Conservation (phyloP, 1,140 invertebrate species). For the Drosophila burlai region DNA sequence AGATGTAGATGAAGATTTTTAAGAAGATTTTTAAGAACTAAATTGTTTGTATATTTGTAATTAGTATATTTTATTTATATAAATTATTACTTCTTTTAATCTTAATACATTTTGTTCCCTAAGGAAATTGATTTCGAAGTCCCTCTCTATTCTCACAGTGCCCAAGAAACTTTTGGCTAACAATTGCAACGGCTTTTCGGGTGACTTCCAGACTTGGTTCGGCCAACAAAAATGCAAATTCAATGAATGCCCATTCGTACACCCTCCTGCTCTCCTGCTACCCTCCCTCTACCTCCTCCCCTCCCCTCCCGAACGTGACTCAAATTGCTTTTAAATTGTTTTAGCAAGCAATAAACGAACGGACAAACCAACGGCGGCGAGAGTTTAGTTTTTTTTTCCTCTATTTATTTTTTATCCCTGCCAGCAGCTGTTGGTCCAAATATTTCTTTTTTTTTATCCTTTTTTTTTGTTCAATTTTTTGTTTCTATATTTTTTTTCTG, state of each 20-base stretch:
- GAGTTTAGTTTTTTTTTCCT: conserved; percentile 36
- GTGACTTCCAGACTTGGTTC: conserved; percentile 49
- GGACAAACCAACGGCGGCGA: conserved; percentile 26
- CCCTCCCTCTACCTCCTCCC: not conserved
- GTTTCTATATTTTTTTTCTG: not conserved
- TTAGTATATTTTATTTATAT: too few species aligned
- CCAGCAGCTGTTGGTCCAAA: conserved; percentile 39
- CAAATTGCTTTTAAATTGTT: conserved; percentile 84
- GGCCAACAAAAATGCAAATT: conserved; percentile 69
- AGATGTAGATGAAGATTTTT: too few species aligned
- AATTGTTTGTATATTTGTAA: too few species aligned
- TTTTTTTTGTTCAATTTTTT: conserved; percentile 7
- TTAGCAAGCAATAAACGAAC: conserved; percentile 60
- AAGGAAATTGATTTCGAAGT: too few species aligned
- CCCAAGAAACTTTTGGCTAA: conserved; percentile 34
- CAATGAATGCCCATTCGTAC: conserved; percentile 61
- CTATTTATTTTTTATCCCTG: conserved; percentile 27
- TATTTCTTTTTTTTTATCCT: conserved; percentile 13
- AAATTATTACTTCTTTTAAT: too few species aligned
- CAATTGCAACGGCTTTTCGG: conserved; percentile 40
- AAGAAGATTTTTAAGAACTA: too few species aligned
- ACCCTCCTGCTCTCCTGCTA: not conserved
- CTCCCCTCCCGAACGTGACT: conserved; percentile 50
- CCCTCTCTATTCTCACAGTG: not conserved
- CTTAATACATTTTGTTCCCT: too few species aligned